Percentiles rank a stretch among this genome's conserved stretches.
Conservation (phyloP, 2,113 vertebrate genomes). For the Saimiri boliviensis region DNA sequence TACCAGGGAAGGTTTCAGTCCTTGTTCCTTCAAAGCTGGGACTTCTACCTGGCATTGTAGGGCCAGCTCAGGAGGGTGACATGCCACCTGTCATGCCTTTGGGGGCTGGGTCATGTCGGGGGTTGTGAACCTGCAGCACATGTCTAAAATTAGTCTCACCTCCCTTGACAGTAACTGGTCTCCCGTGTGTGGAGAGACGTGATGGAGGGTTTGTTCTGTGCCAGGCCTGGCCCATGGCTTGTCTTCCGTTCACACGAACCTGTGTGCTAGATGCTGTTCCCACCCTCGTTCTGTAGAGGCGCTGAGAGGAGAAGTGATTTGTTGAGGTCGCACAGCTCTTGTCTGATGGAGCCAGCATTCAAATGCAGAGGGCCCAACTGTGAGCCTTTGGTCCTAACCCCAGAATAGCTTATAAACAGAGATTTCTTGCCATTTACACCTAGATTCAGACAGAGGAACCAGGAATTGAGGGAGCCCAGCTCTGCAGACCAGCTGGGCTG, state of each 20-base stretch:
- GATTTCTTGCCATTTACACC: neutral
- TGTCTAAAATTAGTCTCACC: neutral
- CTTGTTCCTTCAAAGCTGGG: neutral
- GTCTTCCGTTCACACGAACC: accelerated
- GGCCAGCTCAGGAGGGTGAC: neutral
- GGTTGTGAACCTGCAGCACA: neutral
- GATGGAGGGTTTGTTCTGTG: accelerated
- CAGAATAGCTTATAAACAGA: neutral
- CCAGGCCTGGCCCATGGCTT: accelerated
- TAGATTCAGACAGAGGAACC: neutral
- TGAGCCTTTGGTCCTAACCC: neutral
- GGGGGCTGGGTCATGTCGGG: neutral
- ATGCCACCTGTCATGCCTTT: neutral
- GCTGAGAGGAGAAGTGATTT: neutral
- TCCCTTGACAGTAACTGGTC: neutral
- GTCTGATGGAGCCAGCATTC: neutral
- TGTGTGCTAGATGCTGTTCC: accelerated
- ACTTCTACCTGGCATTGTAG: neutral
- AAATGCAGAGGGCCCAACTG: neutral
- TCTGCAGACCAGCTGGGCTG: neutral
- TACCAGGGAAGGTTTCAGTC: neutral
- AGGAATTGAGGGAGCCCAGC: neutral
- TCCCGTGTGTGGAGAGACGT: accelerated
- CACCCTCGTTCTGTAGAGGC: neutral
- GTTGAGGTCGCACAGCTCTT: neutral